phyloP scores from a whole-genome alignment of 2,888 invertebrate species.

The Morinoia aosen region DNA sequence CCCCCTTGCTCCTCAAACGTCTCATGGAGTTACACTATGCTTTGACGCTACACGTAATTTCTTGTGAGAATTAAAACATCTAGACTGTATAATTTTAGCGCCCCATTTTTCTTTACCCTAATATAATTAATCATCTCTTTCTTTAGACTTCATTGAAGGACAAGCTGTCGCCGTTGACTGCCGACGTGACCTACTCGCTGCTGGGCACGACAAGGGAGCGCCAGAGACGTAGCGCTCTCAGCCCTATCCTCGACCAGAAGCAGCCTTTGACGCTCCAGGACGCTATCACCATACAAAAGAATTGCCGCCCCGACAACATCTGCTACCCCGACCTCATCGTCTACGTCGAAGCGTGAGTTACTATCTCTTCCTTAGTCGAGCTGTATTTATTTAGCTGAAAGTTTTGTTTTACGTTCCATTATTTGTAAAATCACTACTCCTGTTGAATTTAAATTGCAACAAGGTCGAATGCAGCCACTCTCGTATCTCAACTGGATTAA shows the following conservation, averaged over 20 bases:
- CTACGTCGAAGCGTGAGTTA: slow-evolving; percentile 79
- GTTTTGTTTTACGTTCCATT: not conserved
- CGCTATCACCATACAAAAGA: slow-evolving; percentile 88
- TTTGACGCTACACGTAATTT: not conserved
- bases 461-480: not conserved
- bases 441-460: not conserved
- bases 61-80: not conserved
- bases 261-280: slow-evolving; percentile 77
- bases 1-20: not conserved
- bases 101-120: not conserved
- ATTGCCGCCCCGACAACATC: slow-evolving; percentile 92
- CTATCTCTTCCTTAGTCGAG: not conserved
- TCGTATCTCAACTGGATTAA: not conserved
- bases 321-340: slow-evolving; percentile 92
- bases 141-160: slow-evolving; percentile 81
- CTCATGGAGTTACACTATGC: not conserved
- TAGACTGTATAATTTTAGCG: not conserved
- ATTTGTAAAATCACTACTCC: not conserved
- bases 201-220: slow-evolving; percentile 67
- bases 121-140: slow-evolving; percentile 69
- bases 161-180: slow-evolving; percentile 91
- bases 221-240: slow-evolving; percentile 73
- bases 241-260: slow-evolving; percentile 80
- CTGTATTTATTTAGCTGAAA: not conserved
- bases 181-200: slow-evolving; percentile 86